Evolutionary conservation across 2,888 invertebrate species (phyloP), one percentile per base, ranked within the genome.

Genomic region (Stegophylla sp.): DNA sequence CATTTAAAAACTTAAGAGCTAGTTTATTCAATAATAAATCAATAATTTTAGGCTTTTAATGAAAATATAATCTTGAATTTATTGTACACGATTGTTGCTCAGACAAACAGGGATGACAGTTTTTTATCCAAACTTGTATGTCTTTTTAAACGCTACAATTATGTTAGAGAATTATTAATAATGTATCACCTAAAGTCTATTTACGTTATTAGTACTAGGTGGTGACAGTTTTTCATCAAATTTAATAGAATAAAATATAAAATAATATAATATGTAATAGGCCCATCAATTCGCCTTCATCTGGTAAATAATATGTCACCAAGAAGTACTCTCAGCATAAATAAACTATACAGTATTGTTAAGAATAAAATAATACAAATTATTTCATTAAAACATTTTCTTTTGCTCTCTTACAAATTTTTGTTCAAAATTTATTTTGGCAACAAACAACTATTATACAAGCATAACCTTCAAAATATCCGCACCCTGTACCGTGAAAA

Each of bases 401-500:
- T 34, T 51, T 53, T 51, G 12, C n/a, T 3, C 15, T 66, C 17
- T 23, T 43, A 53, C 23, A 53, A 15, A 76, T 53, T 51, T 53
- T 17, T 64, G 9, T 48, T 15, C 51, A 34, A 23, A 56, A 43
- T 71, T 76, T 66, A 43, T 66, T 72, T 76, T 41, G 64, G 64
- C 41, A 76, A 61, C 45, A 51, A 51, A 66, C 23, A 51, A 26
- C 41, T 41, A n/a, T 41, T 64, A 64, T 34, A n/a, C n/a, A 41
- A 63, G 23, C 20, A 48, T 66, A 76, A 77, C 76, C 5, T 59
- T 67, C 45, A 45, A 69, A 69, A 69, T 77, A 77, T 67, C 26
- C 28, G 34, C 77, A 77, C 77, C 77, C 77, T 77, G 77, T 77
- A 77, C 56, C 28, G 1, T 34, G 20, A 69, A 77, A 69, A 77